A percentile compares a stretch with the other conserved stretches of the same genome.
Evolutionary conservation across 1,140 invertebrate genomes (phyloP).

Genomic region (Stenopsyche tienmushanensis): DNA sequence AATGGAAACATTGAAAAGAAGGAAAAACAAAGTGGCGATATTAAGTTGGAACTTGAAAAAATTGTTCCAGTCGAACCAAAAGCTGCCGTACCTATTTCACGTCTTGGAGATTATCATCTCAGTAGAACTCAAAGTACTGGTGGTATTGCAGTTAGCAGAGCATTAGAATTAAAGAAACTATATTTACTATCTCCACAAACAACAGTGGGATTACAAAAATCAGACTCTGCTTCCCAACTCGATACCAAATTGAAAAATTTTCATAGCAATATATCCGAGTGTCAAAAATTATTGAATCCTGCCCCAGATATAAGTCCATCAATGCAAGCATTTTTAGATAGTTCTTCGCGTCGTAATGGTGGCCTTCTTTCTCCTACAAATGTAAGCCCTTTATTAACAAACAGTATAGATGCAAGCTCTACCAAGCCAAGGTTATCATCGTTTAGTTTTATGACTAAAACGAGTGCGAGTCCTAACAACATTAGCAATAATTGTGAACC

Average conservation of each 20-base stretch:
- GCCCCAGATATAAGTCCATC: conserved; percentile 72
- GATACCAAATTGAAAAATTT: conserved; percentile 81
- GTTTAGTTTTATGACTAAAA: conserved; percentile 12
- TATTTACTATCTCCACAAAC: conserved; percentile 72
- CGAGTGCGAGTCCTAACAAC: conserved; percentile 6
- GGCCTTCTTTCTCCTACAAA: conserved; percentile 48
- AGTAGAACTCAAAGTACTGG: conserved; percentile 82
- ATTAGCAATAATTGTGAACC: not conserved
- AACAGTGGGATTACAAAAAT: conserved; percentile 69
- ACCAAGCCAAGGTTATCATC: not conserved
- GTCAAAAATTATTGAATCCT: conserved; percentile 83
- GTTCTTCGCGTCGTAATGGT: conserved; percentile 38
- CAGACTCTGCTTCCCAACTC: conserved; percentile 80
- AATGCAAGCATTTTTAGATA: conserved; percentile 68
- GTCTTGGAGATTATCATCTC: conserved; percentile 70
- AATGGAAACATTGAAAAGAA: conserved; percentile 27
- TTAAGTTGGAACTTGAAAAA: conserved; percentile 26
- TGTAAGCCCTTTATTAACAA: conserved; percentile 12
- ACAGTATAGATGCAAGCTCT: conserved; percentile 5
- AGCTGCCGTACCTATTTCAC: conserved; percentile 52
- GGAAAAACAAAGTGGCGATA: conserved; percentile 7
- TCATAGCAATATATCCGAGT: conserved; percentile 82
- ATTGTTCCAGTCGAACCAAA: conserved; percentile 28
- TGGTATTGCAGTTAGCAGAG: conserved; percentile 81
- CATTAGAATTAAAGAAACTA: conserved; percentile 80